Percentiles rank a stretch among this genome's conserved stretches.
These are phyloP conservation scores for Ochropleura leucogaster DNA, from an alignment of 2,888 invertebrate genomes.

Conservation along the genomic window DNA sequence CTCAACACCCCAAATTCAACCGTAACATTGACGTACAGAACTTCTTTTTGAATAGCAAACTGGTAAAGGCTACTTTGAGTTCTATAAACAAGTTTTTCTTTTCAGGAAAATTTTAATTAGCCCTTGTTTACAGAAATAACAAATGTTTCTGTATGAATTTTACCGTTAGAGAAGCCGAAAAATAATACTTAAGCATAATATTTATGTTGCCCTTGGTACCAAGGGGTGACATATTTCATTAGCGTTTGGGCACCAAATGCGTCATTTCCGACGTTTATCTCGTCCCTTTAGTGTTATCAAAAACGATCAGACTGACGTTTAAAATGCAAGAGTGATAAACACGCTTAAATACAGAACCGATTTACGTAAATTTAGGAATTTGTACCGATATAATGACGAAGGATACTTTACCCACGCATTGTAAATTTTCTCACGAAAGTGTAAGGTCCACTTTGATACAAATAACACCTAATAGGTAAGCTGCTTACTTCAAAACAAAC, in stretches of 20 bases:
- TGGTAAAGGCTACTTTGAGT: constrained; percentile 37
- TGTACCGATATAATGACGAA: not conserved
- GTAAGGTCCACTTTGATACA: not conserved
- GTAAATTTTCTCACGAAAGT: not conserved
- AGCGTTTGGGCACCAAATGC: constrained; percentile 13
- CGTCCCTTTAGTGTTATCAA: not conserved
- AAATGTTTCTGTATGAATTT: constrained; percentile 64
- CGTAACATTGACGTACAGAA: constrained; percentile 7
- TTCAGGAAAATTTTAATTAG: constrained; percentile 71
- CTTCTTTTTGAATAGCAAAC: constrained; percentile 11
- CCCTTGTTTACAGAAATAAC: constrained; percentile 70
- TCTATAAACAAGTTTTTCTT: constrained; percentile 54
- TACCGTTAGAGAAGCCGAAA: constrained; percentile 20
- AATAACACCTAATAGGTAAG: constrained; percentile 23
- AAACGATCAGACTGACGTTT: not conserved
- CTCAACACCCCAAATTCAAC: constrained; percentile 32
- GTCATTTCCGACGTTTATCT: not conserved
- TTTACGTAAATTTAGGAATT: not conserved
- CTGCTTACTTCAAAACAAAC: not conserved
- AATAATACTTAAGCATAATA: constrained; percentile 13
- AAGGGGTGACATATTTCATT: constrained; percentile 6
- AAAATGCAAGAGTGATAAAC: not conserved
- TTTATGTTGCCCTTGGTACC: constrained; percentile 9
- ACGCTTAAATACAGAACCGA: not conserved
- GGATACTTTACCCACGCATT: not conserved